Evolutionary conservation across 2,888 invertebrate genomes (phyloP), one percentile per base, ranked within the genome.

Genomic region (Rhodophaea formosa): DNA sequence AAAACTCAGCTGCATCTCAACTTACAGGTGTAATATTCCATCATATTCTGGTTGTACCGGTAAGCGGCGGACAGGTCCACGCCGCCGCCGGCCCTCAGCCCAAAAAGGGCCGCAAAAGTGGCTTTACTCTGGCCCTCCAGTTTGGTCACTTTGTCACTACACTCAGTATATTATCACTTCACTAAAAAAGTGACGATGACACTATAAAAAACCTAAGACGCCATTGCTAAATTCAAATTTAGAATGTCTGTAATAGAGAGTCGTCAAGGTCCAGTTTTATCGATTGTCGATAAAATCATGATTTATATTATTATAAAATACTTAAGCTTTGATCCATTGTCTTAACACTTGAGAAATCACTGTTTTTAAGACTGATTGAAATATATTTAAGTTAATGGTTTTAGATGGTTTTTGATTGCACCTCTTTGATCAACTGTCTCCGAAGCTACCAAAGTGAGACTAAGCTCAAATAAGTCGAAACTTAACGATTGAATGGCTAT

Each of bases 11-110:
- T n/a, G n/a, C n/a, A 35, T 54, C 8, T 10, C 12, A 59, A 88
- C 96, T 97, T 94, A 97, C 97, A 98, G 87, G 98, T 98, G 84
- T 98, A 98, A 92, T 98, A 98, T 93, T 98, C 98, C 98, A 98
- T 98, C 97, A 98, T 98, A 88, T 97, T 98, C 83, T 98, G 97
- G 91, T 98, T 98, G 93, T 98, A 98, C 77, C 98, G 94, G 91
- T 98, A 98, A 76, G 97, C 97, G 80, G 97, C 97, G 82, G 97
- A 96, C 77, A 98, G 94, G 92, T 98, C 97, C 95, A 98, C 96
- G 69, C 95, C 94, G 74, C 93, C 92, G 86, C 93, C 92, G 80
- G 93, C 93, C 92, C 94, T 92, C 78, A 94, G 91, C 86, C 93
- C 91, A 65, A 92, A 91, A 73, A 93, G 92, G 92, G 93, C 93